Evolutionary conservation across 2,888 invertebrate genomes (phyloP).

Genomic region (Agrotis exclamationis): DNA sequence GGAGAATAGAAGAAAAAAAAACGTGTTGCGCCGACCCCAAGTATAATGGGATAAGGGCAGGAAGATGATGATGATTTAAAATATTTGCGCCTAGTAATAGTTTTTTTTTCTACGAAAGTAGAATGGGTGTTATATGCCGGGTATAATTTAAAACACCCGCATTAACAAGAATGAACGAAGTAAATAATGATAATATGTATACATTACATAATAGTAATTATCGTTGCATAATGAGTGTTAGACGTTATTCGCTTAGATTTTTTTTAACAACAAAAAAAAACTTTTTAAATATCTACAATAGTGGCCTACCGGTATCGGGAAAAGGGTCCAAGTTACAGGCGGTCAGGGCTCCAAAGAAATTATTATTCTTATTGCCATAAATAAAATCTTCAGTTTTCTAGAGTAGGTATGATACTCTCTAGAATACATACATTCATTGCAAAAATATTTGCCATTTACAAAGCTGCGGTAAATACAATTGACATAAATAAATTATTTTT

Average conservation of each 20-base stretch:
- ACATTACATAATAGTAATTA: background rate
- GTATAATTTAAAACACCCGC: slow-evolving; percentile 22
- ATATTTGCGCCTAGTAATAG: background rate
- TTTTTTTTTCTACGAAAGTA: background rate
- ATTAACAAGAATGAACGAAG: slow-evolving; percentile 15
- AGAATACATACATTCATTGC: background rate
- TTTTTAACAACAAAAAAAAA: too few species aligned
- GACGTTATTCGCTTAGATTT: background rate
- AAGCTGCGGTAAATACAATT: background rate
- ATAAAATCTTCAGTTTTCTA: slow-evolving; percentile 9
- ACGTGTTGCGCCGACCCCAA: too few species aligned
- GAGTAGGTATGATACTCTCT: too few species aligned
- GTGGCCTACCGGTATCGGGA: too few species aligned
- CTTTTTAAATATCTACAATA: too few species aligned
- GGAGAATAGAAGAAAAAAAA: too few species aligned
- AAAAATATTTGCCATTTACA: slow-evolving; percentile 4
- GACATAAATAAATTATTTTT: background rate
- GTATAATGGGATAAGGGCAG: too few species aligned
- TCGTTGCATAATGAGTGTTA: background rate
- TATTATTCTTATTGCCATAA: too few species aligned
- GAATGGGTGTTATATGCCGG: background rate
- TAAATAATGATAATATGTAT: slow-evolving; percentile 15
- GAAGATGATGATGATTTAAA: too few species aligned
- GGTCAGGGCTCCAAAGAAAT: too few species aligned
- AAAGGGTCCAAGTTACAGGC: too few species aligned